These are phyloP conservation scores for Panthera tigris DNA, from an alignment of 2,113 vertebrate genomes.

Conservation along the genomic window DNA sequence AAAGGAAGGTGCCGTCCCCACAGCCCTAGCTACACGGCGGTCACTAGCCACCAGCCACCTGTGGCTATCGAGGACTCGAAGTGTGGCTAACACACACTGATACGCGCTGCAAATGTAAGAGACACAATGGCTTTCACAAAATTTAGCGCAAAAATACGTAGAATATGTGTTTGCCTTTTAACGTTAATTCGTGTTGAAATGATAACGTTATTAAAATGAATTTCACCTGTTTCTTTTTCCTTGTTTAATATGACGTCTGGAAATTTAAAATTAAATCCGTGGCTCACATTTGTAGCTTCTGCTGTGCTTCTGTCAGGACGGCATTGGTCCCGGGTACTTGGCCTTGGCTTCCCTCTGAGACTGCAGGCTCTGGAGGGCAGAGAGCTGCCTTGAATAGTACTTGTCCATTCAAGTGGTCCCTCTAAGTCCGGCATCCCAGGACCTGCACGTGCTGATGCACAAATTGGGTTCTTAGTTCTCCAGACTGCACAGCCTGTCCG, in stretches of 20 bases:
- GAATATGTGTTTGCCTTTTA: not conserved
- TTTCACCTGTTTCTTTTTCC: not conserved
- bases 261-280: not conserved
- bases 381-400: not conserved
- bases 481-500: not conserved
- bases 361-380: not conserved
- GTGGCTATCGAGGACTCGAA: not conserved
- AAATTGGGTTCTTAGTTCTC: not conserved
- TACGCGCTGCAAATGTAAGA: not conserved
- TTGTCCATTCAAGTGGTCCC: not conserved
- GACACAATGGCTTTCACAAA: not conserved
- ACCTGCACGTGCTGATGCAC: not conserved
- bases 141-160: not conserved
- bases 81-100: rapidly evolving
- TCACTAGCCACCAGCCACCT: not conserved
- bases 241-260: not conserved
- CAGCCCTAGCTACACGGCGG: not conserved
- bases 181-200: not conserved
- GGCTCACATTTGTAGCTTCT: not conserved
- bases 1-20: not conserved
- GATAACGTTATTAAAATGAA: slow-evolving; percentile 1
- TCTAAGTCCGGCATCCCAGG: not conserved
- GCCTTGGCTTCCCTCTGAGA: not conserved
- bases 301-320: rapidly evolving
- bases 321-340: too few relatives aligned